Conservation (phyloP, 2,797 vertebrate genomes). For the Phoxinus dragarum region DNA sequence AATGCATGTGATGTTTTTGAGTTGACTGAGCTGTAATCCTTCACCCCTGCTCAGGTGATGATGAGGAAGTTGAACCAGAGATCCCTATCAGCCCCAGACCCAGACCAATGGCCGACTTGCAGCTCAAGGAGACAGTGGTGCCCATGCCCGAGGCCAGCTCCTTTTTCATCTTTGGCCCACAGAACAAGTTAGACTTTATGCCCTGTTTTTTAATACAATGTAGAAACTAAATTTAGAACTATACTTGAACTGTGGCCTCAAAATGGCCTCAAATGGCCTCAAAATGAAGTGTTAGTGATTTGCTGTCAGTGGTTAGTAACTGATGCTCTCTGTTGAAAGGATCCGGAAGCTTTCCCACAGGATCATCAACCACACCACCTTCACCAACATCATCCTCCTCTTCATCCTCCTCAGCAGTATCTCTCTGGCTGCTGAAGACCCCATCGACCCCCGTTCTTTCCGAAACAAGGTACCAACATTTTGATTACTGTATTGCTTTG, state of each 20-base stretch:
- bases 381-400: slow-evolving; percentile 97
- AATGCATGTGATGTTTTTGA: not conserved
- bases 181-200: slow-evolving; percentile 88
- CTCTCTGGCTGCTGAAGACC: slow-evolving; percentile 95
- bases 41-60: slow-evolving; percentile 83
- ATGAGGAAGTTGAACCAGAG: slow-evolving; percentile 96
- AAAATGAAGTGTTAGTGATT: not conserved
- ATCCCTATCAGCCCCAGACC: slow-evolving; percentile 93
- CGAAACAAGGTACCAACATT: slow-evolving; percentile 86
- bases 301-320: not conserved
- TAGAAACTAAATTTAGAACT: not conserved
- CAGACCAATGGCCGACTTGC: slow-evolving; percentile 93
- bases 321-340: slow-evolving; percentile 70
- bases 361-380: slow-evolving; percentile 93
- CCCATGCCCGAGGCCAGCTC: slow-evolving; percentile 95
- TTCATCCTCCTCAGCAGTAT: slow-evolving; percentile 98
- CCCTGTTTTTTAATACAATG: not conserved
- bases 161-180: slow-evolving; percentile 96
- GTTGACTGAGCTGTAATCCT: not conserved
- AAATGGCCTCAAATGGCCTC: not conserved
- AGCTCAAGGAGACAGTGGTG: slow-evolving; percentile 96
- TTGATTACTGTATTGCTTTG: not conserved
- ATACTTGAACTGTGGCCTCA: not conserved
- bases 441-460: slow-evolving; percentile 90
- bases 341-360: slow-evolving; percentile 93